A percentile compares a stretch with the other conserved stretches of the same genome.
phyloP scores from a whole-genome alignment of 1,140 invertebrate genomes.

The Drosophila varians region DNA sequence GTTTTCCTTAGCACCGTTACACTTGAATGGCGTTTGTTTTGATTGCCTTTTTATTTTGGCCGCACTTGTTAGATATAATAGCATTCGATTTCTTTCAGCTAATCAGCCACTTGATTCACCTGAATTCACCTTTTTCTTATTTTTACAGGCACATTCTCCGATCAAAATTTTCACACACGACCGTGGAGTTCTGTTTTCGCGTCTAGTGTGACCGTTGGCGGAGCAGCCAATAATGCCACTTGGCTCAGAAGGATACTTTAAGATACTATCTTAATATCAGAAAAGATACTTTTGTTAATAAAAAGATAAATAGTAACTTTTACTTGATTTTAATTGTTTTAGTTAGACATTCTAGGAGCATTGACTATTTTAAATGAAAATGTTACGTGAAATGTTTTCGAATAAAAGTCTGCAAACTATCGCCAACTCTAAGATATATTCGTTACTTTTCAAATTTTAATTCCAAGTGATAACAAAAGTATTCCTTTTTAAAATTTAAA shows the following conservation, averaged over 20 bases:
- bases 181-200: constrained; percentile 1
- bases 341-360: neutral
- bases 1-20: neutral
- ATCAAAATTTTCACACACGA: neutral
- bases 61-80: neutral
- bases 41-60: neutral
- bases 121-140: neutral
- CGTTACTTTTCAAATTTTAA: neutral
- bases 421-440: neutral
- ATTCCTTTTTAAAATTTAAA: too few species aligned
- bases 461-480: too few species aligned
- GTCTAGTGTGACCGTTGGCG: neutral
- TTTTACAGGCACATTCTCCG: neutral
- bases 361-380: too few species aligned
- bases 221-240: neutral
- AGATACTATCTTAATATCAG: neutral
- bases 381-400: neutral
- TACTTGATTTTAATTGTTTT: neutral
- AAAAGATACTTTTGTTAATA: neutral
- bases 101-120: neutral
- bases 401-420: neutral
- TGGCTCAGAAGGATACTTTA: neutral
- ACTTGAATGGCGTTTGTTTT: neutral
- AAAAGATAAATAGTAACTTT: neutral
- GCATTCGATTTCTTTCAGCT: neutral